phyloP scores from a whole-genome alignment of 2,113 vertebrate species.

The Elephantulus edwardii region DNA sequence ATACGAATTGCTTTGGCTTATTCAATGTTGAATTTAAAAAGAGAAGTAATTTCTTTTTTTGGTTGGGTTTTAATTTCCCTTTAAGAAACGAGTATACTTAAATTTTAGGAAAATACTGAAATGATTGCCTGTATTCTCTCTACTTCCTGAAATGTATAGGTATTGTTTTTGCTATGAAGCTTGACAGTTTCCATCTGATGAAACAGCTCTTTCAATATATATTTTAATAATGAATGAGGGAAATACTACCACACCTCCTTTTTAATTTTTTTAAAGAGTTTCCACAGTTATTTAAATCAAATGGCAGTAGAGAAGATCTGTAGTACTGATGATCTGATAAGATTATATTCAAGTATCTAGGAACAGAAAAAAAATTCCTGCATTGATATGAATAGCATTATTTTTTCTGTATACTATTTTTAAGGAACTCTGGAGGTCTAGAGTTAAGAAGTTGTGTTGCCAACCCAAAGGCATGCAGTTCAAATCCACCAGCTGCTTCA shows the following conservation, averaged over 20 bases:
- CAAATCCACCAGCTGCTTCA: too few relatives aligned
- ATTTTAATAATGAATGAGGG: conserved; percentile 26
- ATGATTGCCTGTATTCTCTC: background rate
- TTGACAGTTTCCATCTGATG: background rate
- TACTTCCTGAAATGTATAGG: background rate
- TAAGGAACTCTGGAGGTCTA: too few relatives aligned
- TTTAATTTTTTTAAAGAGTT: conserved; percentile 1
- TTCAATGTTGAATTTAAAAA: background rate
- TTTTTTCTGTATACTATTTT: background rate
- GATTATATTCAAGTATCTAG: background rate
- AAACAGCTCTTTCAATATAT: background rate
- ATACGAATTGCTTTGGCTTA: conserved; percentile 24
- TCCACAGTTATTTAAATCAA: background rate
- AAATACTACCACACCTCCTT: background rate
- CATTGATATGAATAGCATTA: background rate
- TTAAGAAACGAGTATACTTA: background rate
- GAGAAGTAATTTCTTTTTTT: background rate
- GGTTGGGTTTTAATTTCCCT: background rate
- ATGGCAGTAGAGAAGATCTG: background rate
- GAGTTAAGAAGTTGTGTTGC: too few relatives aligned
- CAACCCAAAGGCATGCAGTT: too few relatives aligned
- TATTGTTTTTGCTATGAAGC: background rate
- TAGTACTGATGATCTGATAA: background rate
- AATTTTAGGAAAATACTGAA: conserved; percentile 27
- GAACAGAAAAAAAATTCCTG: background rate